A percentile compares a stretch with the other conserved stretches of the same genome.
These are phyloP conservation scores for Neuroterus valhalla DNA, from an alignment of 1,140 invertebrate genomes.

Conservation along the genomic window DNA sequence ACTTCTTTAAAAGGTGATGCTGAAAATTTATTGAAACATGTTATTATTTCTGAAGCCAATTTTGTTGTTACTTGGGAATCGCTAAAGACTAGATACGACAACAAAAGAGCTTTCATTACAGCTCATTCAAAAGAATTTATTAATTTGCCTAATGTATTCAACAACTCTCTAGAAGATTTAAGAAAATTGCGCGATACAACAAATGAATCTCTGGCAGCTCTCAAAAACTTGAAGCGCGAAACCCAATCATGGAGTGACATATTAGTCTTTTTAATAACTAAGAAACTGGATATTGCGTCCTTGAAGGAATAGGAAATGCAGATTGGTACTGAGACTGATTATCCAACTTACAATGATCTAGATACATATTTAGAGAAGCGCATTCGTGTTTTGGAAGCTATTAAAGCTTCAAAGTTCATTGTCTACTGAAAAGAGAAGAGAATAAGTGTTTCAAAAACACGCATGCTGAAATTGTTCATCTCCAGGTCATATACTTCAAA, in stretches of 20 bases:
- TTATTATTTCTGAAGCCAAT: neutral
- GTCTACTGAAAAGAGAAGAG: neutral
- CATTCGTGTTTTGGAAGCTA: neutral
- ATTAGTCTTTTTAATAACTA: neutral
- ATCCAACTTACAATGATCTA: neutral
- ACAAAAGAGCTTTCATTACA: neutral
- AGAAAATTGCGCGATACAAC: conserved; percentile 32
- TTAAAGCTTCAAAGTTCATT: neutral
- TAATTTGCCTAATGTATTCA: neutral
- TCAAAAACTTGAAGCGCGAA: conserved; percentile 34
- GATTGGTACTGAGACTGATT: neutral
- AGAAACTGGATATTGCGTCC: neutral
- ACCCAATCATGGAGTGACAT: conserved; percentile 23
- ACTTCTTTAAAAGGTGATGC: conserved; percentile 32
- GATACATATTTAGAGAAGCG: neutral
- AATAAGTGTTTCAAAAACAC: conserved; percentile 4
- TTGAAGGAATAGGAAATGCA: too few species aligned
- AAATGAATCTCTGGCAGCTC: conserved; percentile 31
- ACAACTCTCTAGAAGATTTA: neutral
- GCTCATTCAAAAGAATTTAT: neutral
- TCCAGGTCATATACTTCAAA: neutral
- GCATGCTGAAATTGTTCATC: neutral
- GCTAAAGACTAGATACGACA: neutral
- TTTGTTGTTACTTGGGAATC: neutral
- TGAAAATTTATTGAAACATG: neutral